Conservation (phyloP, 1,140 invertebrate genomes). For the Drosophila elegans region DNA sequence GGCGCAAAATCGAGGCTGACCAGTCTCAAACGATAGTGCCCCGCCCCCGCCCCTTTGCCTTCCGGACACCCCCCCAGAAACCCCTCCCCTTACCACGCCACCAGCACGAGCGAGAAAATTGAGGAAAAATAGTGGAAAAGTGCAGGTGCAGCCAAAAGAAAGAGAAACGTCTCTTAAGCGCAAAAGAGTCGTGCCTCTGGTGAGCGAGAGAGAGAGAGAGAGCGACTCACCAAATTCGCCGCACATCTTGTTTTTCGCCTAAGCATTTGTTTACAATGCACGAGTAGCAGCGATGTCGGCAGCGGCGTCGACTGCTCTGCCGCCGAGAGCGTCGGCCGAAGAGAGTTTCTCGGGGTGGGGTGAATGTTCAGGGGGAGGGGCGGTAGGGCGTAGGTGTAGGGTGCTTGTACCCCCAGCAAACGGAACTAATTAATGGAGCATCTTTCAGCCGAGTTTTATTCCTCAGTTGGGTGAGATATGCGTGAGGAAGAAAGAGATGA, state of each 20-base stretch:
- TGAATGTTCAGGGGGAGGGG: not conserved
- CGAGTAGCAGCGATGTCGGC: slow-evolving; percentile 18
- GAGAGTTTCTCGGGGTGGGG: slow-evolving; percentile 3
- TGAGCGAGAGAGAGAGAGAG: not conserved
- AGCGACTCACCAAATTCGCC: slow-evolving; percentile 29
- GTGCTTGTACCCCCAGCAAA: slow-evolving; percentile 32
- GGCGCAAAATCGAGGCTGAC: slow-evolving; percentile 30
- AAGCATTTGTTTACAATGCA: slow-evolving; percentile 64
- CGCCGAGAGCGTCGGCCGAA: slow-evolving; percentile 28
- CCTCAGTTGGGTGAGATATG: slow-evolving; percentile 11
- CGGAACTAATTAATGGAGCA: slow-evolving; percentile 81
- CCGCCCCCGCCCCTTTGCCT: slow-evolving; percentile 27
- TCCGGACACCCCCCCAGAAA: not conserved
- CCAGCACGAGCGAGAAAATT: slow-evolving; percentile 26
- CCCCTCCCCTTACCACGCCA: not conserved
- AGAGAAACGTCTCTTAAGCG: slow-evolving; percentile 64
- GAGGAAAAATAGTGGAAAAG: slow-evolving; percentile 41
- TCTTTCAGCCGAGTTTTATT: slow-evolving; percentile 63
- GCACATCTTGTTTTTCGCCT: slow-evolving; percentile 53
- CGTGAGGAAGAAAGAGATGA: not conserved
- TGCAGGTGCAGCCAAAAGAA: slow-evolving; percentile 73
- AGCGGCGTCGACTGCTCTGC: slow-evolving; percentile 12
- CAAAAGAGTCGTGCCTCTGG: slow-evolving; percentile 35
- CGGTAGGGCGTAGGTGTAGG: not conserved
- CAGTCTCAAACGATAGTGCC: slow-evolving; percentile 62